Evolutionary conservation across 2,113 vertebrate species (phyloP), one percentile per base, ranked within the genome.

Genomic region (Petromus typicus): DNA sequence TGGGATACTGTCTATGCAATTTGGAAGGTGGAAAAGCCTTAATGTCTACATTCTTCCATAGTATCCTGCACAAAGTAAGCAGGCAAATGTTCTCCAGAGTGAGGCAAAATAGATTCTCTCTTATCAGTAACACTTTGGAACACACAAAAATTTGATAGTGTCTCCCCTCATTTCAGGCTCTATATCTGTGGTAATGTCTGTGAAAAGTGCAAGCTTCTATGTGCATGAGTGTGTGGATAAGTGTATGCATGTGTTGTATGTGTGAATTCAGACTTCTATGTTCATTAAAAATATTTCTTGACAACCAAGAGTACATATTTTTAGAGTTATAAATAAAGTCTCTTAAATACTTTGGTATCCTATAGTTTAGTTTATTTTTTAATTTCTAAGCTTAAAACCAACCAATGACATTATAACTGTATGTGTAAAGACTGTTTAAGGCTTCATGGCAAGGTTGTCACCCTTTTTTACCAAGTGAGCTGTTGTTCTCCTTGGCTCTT

Each of bases 51-150:
- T 48, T 5, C 17, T 91, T 93, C 71, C 27, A 59, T 89, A 94
- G 45, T 57, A 34, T 97, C 27, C 4, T 88, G 57, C 2, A 79
- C 90, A 94, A 92, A 75, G 56, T 89, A 93, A 92, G 45, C 48
- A 91, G 34, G 1, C 45, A 75, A 64, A 43, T 1, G 43, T 2
- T 90, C 5, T 79, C 5, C 7, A 63, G 61, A 73, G 17, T 32
- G 48, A 84, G 88, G 5, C 4, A 45, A 95, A 93, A 18, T 25
- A 4, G 30, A 57, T 64, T 79, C 63, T 2, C 7, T n/a, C 37
- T 71, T 84, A 11, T 81, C 59, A 79, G 59, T 51, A 75, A 69
- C 32, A 64, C 25, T 22, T 76, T 88, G 25, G 3, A 93, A 66
- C 67, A 51, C 23, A 85, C 43, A 27, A 7, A 80, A 93, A 92